These are phyloP conservation scores for Cantharis rufa DNA, from an alignment of 2,888 invertebrate species.

Conservation along the genomic window DNA sequence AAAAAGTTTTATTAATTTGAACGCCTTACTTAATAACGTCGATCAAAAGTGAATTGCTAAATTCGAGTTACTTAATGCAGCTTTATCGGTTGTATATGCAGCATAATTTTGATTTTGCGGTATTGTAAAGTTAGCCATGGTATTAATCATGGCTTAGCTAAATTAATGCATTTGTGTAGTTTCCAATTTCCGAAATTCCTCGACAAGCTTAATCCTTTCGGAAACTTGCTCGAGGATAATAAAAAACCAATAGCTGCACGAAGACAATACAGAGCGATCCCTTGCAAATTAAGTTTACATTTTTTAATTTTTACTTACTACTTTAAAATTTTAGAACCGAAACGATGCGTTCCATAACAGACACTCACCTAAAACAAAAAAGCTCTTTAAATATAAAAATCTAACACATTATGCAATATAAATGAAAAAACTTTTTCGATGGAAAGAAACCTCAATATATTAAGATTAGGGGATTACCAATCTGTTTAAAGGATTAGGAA, in stretches of 20 bases:
- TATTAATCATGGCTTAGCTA: neutral
- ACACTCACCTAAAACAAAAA: neutral
- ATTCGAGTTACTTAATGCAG: neutral
- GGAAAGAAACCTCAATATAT: neutral
- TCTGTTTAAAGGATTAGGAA: neutral
- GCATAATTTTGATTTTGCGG: neutral
- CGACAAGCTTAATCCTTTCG: neutral
- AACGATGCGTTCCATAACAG: neutral
- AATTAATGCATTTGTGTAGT: neutral
- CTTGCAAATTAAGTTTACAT: neutral
- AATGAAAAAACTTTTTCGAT: neutral
- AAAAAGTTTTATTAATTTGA: neutral
- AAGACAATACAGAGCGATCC: neutral
- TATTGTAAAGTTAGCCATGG: neutral
- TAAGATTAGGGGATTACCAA: neutral
- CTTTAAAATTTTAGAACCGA: neutral
- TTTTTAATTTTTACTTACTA: neutral
- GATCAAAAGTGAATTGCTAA: neutral
- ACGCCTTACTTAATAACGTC: neutral
- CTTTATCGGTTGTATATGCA: neutral
- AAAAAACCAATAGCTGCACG: neutral
- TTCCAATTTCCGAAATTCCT: neutral
- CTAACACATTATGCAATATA: neutral
- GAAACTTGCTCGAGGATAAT: neutral
- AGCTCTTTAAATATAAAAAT: neutral